phyloP scores from a whole-genome alignment of 2,113 vertebrate species.

The Poeciliopsis turrubarensis region DNA sequence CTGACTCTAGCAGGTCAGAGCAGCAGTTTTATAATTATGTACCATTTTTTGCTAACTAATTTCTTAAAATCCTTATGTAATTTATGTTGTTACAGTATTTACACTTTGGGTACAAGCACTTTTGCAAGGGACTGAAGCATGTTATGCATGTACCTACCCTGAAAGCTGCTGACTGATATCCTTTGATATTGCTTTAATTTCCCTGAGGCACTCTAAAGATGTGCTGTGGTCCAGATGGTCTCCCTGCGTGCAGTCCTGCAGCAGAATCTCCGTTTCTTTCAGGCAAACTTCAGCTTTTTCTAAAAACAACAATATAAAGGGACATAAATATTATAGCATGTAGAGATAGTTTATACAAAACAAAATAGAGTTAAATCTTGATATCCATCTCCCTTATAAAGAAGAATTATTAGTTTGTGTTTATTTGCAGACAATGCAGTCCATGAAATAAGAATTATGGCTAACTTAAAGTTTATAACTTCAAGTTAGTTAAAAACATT shows the following conservation, averaged over 20 bases:
- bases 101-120: background rate
- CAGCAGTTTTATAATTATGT: too few species aligned
- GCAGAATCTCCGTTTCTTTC: conserved; percentile 68
- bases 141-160: conserved; percentile 50
- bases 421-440: background rate
- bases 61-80: too few species aligned
- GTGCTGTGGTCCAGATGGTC: conserved; percentile 52
- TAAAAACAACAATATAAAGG: conserved; percentile 24
- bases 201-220: conserved; percentile 60
- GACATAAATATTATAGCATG: background rate
- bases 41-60: too few species aligned
- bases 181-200: conserved; percentile 66
- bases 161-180: conserved; percentile 69
- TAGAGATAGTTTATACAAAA: background rate
- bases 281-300: conserved; percentile 71
- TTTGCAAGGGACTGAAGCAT: background rate
- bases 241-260: conserved; percentile 62
- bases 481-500: background rate
- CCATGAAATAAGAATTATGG: background rate
- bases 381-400: background rate
- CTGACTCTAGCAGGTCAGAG: too few species aligned
- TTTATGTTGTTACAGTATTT: too few species aligned
- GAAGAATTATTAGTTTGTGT: background rate
- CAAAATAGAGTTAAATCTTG: background rate
- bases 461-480: background rate